A percentile compares a stretch with the other conserved stretches of the same genome.
Conservation (phyloP, 1,140 invertebrate species). For the Rhopalosiphum padi region DNA sequence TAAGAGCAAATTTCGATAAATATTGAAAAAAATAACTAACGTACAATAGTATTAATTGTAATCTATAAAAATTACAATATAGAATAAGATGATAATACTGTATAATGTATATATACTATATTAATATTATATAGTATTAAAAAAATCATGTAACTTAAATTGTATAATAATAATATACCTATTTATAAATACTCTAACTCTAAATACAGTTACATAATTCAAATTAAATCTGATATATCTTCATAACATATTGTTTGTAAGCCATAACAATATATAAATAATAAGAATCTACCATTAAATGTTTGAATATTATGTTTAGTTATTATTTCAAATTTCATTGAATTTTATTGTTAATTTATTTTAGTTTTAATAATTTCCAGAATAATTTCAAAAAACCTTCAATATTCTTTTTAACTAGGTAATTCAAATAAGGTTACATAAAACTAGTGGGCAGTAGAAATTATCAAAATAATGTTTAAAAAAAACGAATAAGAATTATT, state of each 20-base stretch:
- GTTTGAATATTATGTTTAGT: neutral
- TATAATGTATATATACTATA: no score
- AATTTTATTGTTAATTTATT: neutral
- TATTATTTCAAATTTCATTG: neutral
- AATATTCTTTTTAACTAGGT: neutral
- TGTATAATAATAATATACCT: no score
- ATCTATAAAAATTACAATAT: no score
- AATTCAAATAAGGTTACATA: neutral
- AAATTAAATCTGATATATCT: neutral
- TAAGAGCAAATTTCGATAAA: neutral
- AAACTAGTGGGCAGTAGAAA: neutral
- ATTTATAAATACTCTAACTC: no score
- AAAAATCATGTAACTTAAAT: neutral
- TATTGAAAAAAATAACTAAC: neutral
- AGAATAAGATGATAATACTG: neutral
- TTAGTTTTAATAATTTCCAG: neutral
- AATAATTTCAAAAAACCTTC: neutral
- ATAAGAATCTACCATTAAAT: neutral
- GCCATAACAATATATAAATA: neutral
- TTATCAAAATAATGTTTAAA: neutral
- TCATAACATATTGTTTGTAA: neutral
- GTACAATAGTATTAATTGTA: neutral
- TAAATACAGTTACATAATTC: neutral
- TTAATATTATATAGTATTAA: neutral
- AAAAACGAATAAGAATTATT: neutral